Base-by-base conservation (phyloP, 2,888 invertebrate genomes). In the Alloscopus bannaensis region DNA sequence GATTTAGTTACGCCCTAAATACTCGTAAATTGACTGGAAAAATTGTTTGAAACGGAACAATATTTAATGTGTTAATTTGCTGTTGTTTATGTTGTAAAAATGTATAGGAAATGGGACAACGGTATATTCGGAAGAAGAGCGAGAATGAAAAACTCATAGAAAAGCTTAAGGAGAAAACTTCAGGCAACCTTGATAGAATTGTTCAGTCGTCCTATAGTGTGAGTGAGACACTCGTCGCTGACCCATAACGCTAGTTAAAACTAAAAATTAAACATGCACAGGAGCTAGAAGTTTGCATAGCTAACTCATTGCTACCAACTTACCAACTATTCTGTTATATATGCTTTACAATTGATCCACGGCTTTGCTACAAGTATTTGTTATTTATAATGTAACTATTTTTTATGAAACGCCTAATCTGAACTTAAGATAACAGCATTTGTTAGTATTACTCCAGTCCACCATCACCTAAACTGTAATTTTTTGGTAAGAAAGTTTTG, bases 131-230 rank as follows among this genome's bases (percentile, higher is more conserved):
- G 13, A 6, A 24, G 4, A 18, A 68, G 22, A 11, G 18, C 20
- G 28, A 42, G 22, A 68, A 47, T 50, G 40, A 62, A 60, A 76
- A 69, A 22, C 50, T 76, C 1, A 18, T 52, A n/a, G 36, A 28
- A 59, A 76, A 68, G 29, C 18, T 76, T 18, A 20, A 45, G 8
- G 62, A 76, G 2, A 60, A 60, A 50, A 59, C 66, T 26, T 26
- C 45, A 42, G 76, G 68, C 13, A 57, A 66, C 28, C 16, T 76
- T 28, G 76, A 60, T 36, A 59, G 29, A 31, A 29, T 66, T 42
- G 60, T 62, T 20, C 6, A 28, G 60, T 40, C 20, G 13, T 22
- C 76, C 8, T 57, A 24, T 18, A 28, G 65, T 28, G 76, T 76
- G 76, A 76, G 76, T 76, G 16, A 26, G 3, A 28, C 1, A 20